Conservation (phyloP, 2,113 vertebrate genomes). For the Gasterosteus nipponicus region DNA sequence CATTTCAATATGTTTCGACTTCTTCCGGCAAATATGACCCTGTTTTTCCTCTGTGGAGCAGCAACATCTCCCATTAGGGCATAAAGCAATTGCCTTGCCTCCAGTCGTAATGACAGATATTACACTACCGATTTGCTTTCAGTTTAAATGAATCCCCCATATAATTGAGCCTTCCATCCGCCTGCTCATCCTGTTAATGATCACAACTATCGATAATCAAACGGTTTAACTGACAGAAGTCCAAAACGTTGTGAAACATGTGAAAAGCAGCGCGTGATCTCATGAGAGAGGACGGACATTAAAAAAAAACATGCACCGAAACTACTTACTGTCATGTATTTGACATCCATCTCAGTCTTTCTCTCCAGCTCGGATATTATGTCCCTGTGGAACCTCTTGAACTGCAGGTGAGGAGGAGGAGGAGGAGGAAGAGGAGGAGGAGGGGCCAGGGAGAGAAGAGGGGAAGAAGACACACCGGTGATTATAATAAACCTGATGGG, state of each 20-base stretch:
- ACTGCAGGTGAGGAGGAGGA: constrained; percentile 78
- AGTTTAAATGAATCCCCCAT: neutral
- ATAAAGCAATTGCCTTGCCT: constrained; percentile 11
- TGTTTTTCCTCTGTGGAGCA: neutral
- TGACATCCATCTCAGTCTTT: constrained; percentile 96
- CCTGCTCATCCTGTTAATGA: neutral
- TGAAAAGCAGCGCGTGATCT: neutral
- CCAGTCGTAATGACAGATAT: constrained; percentile 14
- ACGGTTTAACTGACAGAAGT: neutral
- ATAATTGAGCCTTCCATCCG: neutral
- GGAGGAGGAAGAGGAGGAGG: constrained; percentile 10
- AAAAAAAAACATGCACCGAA: neutral
- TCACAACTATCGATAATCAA: neutral
- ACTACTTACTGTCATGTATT: constrained; percentile 97
- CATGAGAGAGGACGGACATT: neutral
- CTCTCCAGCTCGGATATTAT: constrained; percentile 93
- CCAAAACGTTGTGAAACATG: neutral
- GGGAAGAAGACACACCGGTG: constrained; percentile 33
- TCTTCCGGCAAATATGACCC: neutral
- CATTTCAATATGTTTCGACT: neutral
- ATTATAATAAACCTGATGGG: constrained; percentile 47
- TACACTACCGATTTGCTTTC: neutral
- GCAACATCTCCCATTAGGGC: constrained; percentile 5
- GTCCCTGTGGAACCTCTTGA: constrained; percentile 94
- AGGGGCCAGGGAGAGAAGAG: constrained; percentile 20